Percentiles rank a stretch among this genome's conserved stretches.
Evolutionary conservation across 1,140 invertebrate genomes (phyloP).

Genomic region (Streblospio benedicti): DNA sequence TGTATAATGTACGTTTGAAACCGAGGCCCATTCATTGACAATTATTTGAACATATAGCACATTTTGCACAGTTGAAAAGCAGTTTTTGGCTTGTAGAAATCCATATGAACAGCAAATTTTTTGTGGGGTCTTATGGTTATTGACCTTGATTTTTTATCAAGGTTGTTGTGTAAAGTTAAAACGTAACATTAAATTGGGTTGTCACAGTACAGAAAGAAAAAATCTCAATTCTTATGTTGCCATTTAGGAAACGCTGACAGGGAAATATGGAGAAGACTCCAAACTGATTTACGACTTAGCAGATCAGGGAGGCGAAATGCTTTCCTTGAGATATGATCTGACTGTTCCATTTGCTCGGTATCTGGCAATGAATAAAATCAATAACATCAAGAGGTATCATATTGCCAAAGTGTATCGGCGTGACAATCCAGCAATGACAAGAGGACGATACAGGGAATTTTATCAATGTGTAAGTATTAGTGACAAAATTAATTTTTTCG

Average conservation of each 20-base stretch:
- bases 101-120: too few relatives aligned
- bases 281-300: conserved; percentile 97
- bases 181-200: too few relatives aligned
- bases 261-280: conserved; percentile 99
- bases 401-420: conserved; percentile 77
- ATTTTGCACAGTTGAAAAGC: background rate
- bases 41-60: background rate
- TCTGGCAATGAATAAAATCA: conserved; percentile 95
- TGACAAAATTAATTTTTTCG: background rate
- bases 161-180: too few relatives aligned
- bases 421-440: conserved; percentile 94
- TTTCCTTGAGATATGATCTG: conserved; percentile 53
- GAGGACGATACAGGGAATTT: conserved; percentile 93
- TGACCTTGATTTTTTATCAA: too few relatives aligned
- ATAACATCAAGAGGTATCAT: conserved; percentile 73
- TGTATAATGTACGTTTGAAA: background rate
- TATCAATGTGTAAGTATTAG: conserved; percentile 91
- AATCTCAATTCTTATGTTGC: too few relatives aligned
- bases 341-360: conserved; percentile 90
- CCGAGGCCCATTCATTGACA: background rate
- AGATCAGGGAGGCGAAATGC: conserved; percentile 92
- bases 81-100: too few relatives aligned
- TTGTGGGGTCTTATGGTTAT: too few relatives aligned
- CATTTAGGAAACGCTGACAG: conserved; percentile 89
- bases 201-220: too few relatives aligned